phyloP scores from a whole-genome alignment of 2,888 invertebrate species.

The Aelia acuminata region DNA sequence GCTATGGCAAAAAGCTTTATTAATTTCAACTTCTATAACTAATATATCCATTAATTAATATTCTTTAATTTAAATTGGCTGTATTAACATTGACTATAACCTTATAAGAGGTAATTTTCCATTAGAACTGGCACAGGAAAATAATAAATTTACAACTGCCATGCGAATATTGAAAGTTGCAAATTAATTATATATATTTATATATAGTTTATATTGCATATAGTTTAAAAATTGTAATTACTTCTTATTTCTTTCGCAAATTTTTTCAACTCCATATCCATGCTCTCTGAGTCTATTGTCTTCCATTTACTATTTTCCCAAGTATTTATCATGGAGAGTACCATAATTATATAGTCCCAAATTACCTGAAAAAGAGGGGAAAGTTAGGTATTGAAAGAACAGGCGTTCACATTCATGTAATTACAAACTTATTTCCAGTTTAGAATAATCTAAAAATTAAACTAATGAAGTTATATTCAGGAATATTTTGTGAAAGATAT shows the following conservation, averaged over 20 bases:
- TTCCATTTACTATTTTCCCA: slow-evolving; percentile 97
- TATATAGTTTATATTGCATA: no score
- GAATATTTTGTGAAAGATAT: neutral
- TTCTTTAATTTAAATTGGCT: no score
- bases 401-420: neutral
- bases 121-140: no score
- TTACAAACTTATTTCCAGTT: neutral
- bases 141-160: no score
- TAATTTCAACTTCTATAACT: no score
- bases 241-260: slow-evolving; percentile 88
- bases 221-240: slow-evolving; percentile 66
- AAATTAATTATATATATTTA: no score
- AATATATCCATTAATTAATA: no score
- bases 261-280: slow-evolving; percentile 95
- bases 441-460: neutral
- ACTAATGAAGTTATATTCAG: neutral
- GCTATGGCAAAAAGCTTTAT: no score
- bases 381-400: neutral
- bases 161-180: no score
- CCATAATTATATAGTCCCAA: slow-evolving; percentile 91
- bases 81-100: no score
- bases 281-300: slow-evolving; percentile 92
- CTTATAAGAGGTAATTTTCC: no score
- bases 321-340: slow-evolving; percentile 85
- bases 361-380: slow-evolving; percentile 72